Conservation (phyloP, 2,888 invertebrate species). For the Petrolisthes cinctipes region DNA sequence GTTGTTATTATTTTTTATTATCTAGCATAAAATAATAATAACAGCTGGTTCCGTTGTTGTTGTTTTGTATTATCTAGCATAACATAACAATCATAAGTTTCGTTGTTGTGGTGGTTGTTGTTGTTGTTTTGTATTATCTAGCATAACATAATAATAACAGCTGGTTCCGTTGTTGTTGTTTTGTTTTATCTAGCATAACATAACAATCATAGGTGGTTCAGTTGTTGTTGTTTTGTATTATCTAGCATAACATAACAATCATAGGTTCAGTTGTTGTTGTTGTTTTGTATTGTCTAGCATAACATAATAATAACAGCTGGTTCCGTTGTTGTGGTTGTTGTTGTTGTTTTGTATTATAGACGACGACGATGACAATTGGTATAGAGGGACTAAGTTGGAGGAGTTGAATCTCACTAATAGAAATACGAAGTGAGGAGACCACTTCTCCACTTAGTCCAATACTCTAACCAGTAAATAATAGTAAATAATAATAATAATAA, state of each 20-base stretch:
- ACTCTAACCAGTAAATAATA: constrained; percentile 15
- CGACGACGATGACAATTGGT: constrained; percentile 26
- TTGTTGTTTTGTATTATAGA: not conserved
- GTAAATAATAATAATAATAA: not conserved
- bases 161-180: too few relatives aligned
- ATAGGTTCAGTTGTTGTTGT: not conserved
- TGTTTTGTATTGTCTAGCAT: not conserved
- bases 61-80: too few relatives aligned
- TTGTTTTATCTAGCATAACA: not conserved
- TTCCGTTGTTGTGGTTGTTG: not conserved
- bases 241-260: not conserved
- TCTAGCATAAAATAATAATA: too few relatives aligned
- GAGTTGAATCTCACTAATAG: constrained; percentile 81
- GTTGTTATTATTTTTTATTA: too few relatives aligned
- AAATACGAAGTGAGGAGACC: constrained; percentile 76
- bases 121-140: too few relatives aligned
- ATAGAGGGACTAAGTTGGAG: constrained; percentile 78
- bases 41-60: too few relatives aligned
- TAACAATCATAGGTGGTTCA: too few relatives aligned
- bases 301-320: not conserved
- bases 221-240: not conserved
- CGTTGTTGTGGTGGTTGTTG: too few relatives aligned
- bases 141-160: too few relatives aligned
- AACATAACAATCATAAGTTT: too few relatives aligned
- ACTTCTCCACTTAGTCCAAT: constrained; percentile 76